Evolutionary conservation across 2,113 vertebrate species (phyloP).

Genomic region (Nyctibius bracteatus): DNA sequence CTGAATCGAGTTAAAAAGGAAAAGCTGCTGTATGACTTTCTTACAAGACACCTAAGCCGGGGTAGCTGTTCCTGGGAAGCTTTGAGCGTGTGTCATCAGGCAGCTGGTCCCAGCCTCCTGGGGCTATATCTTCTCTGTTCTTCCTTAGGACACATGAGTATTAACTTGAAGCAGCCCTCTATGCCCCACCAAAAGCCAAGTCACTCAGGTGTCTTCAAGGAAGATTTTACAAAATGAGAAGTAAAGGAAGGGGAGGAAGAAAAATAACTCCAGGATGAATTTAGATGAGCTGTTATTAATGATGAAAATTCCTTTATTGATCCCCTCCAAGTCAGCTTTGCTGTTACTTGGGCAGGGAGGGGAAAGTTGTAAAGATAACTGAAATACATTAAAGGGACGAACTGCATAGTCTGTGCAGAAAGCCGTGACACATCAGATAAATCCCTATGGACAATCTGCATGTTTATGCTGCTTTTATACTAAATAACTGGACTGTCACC

Average conservation of each 20-base stretch:
- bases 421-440: neutral
- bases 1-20: neutral
- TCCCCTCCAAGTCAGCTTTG: neutral
- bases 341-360: neutral
- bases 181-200: neutral
- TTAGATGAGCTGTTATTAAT: neutral
- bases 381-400: neutral
- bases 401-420: neutral
- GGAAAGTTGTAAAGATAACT: neutral
- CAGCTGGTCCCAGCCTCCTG: neutral
- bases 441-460: neutral
- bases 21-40: neutral
- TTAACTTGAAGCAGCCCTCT: neutral
- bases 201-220: neutral
- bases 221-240: neutral
- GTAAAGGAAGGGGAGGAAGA: neutral
- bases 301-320: neutral
- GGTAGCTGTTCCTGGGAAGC: neutral
- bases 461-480: rapidly evolving
- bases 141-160: neutral
- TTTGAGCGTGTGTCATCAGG: neutral
- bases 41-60: neutral
- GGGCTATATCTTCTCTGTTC: neutral
- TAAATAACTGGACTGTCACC: neutral
- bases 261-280: neutral